phyloP scores from a whole-genome alignment of 2,888 invertebrate species.

The Phyllotreta striolata region DNA sequence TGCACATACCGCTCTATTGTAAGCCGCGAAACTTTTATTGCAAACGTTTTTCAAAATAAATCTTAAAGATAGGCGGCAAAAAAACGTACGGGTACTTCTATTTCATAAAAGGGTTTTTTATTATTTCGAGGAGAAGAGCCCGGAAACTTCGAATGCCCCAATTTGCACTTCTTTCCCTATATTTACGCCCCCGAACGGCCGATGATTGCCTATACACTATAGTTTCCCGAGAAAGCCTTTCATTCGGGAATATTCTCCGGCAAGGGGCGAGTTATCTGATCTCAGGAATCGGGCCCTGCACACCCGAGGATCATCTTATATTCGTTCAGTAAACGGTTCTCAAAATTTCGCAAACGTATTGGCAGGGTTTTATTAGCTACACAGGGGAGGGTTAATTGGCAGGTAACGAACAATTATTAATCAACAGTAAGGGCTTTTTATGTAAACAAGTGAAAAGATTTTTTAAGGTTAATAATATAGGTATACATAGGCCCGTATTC shows the following conservation, averaged over 20 bases:
- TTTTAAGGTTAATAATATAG: no score
- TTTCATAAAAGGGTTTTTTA: background rate
- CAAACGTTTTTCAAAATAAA: no score
- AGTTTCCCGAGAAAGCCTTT: constrained; percentile 25
- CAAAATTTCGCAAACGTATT: constrained; percentile 10
- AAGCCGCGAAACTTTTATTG: no score
- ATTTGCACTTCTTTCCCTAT: constrained; percentile 21
- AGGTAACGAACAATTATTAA: no score
- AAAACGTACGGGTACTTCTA: no score
- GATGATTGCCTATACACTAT: constrained; percentile 27
- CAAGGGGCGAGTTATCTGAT: constrained; percentile 32
- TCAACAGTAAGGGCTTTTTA: no score
- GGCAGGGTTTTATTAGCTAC: background rate
- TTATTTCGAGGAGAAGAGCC: constrained; percentile 5
- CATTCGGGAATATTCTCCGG: constrained; percentile 12
- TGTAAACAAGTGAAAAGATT: no score
- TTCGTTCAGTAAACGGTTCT: constrained; percentile 15
- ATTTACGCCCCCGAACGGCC: constrained; percentile 27
- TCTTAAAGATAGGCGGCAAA: no score
- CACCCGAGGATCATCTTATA: constrained; percentile 23
- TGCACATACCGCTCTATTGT: background rate
- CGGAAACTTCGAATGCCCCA: constrained; percentile 6
- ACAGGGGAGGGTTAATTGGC: background rate
- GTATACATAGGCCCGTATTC: no score
- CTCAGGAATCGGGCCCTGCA: constrained; percentile 15